These are phyloP conservation scores for Trichogramma pretiosum DNA, from an alignment of 1,140 invertebrate genomes.

Conservation along the genomic window DNA sequence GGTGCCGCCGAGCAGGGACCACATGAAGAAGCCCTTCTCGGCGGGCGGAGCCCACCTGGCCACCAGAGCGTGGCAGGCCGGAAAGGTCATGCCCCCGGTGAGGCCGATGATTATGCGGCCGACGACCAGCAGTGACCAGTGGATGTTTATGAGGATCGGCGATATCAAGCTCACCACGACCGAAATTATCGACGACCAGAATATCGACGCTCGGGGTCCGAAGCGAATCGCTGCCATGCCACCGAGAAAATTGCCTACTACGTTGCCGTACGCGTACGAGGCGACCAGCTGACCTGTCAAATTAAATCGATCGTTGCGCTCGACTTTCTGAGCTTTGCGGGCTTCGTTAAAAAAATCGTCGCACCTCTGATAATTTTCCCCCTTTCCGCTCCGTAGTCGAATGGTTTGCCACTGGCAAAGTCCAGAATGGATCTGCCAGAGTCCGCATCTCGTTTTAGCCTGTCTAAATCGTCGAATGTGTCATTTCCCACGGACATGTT, in stretches of 20 bases:
- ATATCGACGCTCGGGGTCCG: conserved; percentile 58
- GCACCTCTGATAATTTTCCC: background rate
- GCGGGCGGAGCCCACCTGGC: conserved; percentile 61
- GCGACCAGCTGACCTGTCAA: conserved; percentile 52
- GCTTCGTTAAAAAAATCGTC: background rate
- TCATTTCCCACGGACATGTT: too few relatives aligned
- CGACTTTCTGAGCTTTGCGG: background rate
- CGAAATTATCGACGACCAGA: conserved; percentile 50
- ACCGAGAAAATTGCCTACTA: conserved; percentile 46
- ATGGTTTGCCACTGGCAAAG: too few relatives aligned
- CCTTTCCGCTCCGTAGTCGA: too few relatives aligned
- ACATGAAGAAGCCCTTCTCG: conserved; percentile 63
- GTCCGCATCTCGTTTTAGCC: too few relatives aligned
- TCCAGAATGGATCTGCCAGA: conserved; percentile 2
- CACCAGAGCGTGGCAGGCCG: conserved; percentile 56
- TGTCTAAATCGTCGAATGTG: too few relatives aligned
- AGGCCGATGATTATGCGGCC: conserved; percentile 28
- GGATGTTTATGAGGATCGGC: conserved; percentile 47
- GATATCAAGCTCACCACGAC: conserved; percentile 56
- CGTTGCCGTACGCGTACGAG: conserved; percentile 48
- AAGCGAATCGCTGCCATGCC: conserved; percentile 60
- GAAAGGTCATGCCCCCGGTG: conserved; percentile 56
- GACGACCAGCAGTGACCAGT: conserved; percentile 22
- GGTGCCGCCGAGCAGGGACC: conserved; percentile 60
- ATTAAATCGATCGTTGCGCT: background rate